phyloP scores from a whole-genome alignment of 2,113 vertebrate species.

The Ctenodactylus gundi region DNA sequence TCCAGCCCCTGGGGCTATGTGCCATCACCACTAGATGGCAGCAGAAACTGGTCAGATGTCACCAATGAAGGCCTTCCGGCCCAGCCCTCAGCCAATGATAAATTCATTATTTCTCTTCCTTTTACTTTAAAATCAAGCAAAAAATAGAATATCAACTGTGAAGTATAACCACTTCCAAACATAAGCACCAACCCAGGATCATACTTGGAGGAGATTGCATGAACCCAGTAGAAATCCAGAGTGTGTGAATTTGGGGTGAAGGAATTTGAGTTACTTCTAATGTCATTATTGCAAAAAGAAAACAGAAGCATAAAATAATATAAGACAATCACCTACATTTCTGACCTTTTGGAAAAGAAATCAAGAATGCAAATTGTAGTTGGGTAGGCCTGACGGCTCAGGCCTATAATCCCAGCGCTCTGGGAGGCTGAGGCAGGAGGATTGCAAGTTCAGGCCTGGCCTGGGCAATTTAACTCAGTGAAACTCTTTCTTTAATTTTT shows the following conservation, averaged over 20 bases:
- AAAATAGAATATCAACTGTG: neutral
- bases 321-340: neutral
- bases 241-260: neutral
- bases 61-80: neutral
- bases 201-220: neutral
- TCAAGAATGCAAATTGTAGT: neutral
- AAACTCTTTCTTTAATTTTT: too few relatives aligned
- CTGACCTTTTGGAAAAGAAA: neutral
- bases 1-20: too few relatives aligned
- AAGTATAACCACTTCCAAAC: neutral
- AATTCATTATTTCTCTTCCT: neutral
- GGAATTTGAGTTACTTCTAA: neutral
- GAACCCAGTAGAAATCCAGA: neutral
- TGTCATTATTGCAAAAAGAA: neutral
- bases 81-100: neutral
- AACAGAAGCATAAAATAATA: neutral
- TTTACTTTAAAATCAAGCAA: neutral
- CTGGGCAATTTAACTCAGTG: too few relatives aligned
- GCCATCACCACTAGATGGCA: conserved; percentile 26
- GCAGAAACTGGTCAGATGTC: neutral
- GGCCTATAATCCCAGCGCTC: too few relatives aligned
- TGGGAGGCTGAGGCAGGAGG: too few relatives aligned
- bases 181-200: neutral
- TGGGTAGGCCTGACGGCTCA: neutral
- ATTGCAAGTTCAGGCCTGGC: too few relatives aligned